Evolutionary conservation across 2,113 vertebrate species (phyloP), one percentile per base, ranked within the genome.

Genomic region (Spea bombifrons): DNA sequence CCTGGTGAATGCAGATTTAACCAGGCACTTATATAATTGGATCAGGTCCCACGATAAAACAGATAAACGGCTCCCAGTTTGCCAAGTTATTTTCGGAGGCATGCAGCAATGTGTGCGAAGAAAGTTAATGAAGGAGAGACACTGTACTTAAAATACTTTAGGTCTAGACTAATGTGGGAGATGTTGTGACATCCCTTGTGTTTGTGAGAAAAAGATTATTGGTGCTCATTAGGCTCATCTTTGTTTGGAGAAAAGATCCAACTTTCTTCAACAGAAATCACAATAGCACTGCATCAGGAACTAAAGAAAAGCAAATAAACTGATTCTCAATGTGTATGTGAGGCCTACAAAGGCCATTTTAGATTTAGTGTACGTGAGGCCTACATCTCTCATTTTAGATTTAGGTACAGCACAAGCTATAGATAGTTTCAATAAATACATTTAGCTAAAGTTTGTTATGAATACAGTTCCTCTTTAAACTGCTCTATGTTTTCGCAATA

Each of bases 1-100:
- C 90, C 88, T 94, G 95, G 94, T 91, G 92, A 94, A 96, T 94
- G 94, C 93, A 96, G 93, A 91, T 90, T 87, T 92, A 90, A 92
- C 96, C 94, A 94, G 90, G 90, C 94, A 94, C 91, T 94, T 95
- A 94, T 94, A 95, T 95, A 96, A 97, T 95, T 96, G 94, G 94
- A 96, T 95, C 93, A 92, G 91, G 91, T 95, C 95, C 95, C 94
- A 91, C 92, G 95, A 95, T 95, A 92, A 91, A 92, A 91, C 92
- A 94, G 94, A 95, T 94, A 95, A 95, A 95, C 89, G 6, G 88
- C 89, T 89, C 91, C 92, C 90, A 90, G 90, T 91, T 90, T 89
- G 91, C 91, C 88, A 93, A 93, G 94, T 93, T 94, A 93, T 95
- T 97, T 95, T 93, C 89, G 89, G 91, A 94, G 85, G 86, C 85